These are phyloP conservation scores for Microctenopoma stevenorrisi DNA, from an alignment of 2,797 vertebrate genomes.

Conservation along the genomic window DNA sequence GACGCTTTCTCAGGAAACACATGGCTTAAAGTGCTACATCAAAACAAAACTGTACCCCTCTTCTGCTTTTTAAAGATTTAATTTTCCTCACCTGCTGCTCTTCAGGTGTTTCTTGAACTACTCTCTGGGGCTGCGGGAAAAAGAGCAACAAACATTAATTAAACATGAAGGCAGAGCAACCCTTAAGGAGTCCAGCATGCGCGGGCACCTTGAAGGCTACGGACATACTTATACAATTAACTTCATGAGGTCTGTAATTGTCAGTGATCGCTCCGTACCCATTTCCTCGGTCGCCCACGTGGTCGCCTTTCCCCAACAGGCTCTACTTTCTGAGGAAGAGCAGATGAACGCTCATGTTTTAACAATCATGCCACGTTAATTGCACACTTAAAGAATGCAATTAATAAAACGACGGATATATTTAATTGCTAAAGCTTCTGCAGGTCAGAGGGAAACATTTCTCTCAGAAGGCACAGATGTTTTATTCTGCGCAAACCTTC, in stretches of 20 bases:
- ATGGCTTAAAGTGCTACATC: slow-evolving; percentile 11
- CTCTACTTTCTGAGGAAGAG: slow-evolving; percentile 90
- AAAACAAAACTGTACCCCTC: slow-evolving; percentile 40
- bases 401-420: background rate
- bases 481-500: background rate
- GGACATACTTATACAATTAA: slow-evolving; percentile 32
- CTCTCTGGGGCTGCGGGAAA: slow-evolving; percentile 74
- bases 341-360: slow-evolving; percentile 16
- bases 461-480: background rate
- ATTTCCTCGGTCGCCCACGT: slow-evolving; percentile 98
- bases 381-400: background rate
- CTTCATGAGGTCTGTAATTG: slow-evolving; percentile 28
- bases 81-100: slow-evolving; percentile 77
- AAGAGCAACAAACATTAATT: slow-evolving; percentile 39
- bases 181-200: slow-evolving; percentile 16
- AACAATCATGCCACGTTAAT: slow-evolving; percentile 7
- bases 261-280: slow-evolving; percentile 86
- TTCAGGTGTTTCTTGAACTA: slow-evolving; percentile 70
- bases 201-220: slow-evolving; percentile 30
- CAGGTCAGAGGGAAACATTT: background rate
- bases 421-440: background rate
- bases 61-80: slow-evolving; percentile 30
- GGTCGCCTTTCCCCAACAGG: slow-evolving; percentile 93
- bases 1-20: background rate
- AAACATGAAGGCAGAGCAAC: slow-evolving; percentile 9